Conservation (phyloP, 2,797 vertebrate genomes). For the Liparis tanakae region DNA sequence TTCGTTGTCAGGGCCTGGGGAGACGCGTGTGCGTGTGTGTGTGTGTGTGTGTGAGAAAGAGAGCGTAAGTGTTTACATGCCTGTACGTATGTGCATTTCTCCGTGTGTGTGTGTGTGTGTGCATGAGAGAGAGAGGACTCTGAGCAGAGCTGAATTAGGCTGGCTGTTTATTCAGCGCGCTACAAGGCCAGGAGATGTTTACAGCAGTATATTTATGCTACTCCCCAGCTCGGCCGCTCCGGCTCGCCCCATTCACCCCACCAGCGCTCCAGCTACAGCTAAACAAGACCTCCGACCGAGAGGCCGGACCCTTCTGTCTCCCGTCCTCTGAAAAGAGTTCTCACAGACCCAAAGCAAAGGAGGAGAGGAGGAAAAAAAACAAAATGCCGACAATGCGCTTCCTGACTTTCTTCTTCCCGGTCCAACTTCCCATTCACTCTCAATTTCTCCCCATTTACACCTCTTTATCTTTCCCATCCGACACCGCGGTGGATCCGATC, state of each 20-base stretch:
- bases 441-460: slow-evolving; percentile 14
- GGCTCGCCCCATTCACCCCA: slow-evolving; percentile 68
- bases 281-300: slow-evolving; percentile 89
- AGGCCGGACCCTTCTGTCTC: slow-evolving; percentile 67
- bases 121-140: slow-evolving; percentile 41
- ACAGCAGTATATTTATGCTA: slow-evolving; percentile 87
- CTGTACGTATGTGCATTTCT: slow-evolving; percentile 64
- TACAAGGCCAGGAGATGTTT: slow-evolving; percentile 88
- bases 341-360: slow-evolving; percentile 16
- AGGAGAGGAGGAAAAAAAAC: slow-evolving; percentile 9
- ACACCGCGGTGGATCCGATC: slow-evolving; percentile 17
- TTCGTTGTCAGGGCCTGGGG: slow-evolving; percentile 81
- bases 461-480: slow-evolving; percentile 25
- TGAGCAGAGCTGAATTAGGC: slow-evolving; percentile 64
- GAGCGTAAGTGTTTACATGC: slow-evolving; percentile 64
- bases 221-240: slow-evolving; percentile 81
- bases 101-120: slow-evolving; percentile 24
- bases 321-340: slow-evolving; percentile 21
- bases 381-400: not conserved
- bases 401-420: not conserved
- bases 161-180: slow-evolving; percentile 87
- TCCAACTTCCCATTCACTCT: slow-evolving; percentile 8
- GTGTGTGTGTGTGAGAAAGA: slow-evolving; percentile 49
- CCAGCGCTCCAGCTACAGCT: slow-evolving; percentile 75
- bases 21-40: slow-evolving; percentile 63